Evolutionary conservation across 2,888 invertebrate genomes (phyloP), one percentile per base, ranked within the genome.

Genomic region (Syrphus vitripennis): DNA sequence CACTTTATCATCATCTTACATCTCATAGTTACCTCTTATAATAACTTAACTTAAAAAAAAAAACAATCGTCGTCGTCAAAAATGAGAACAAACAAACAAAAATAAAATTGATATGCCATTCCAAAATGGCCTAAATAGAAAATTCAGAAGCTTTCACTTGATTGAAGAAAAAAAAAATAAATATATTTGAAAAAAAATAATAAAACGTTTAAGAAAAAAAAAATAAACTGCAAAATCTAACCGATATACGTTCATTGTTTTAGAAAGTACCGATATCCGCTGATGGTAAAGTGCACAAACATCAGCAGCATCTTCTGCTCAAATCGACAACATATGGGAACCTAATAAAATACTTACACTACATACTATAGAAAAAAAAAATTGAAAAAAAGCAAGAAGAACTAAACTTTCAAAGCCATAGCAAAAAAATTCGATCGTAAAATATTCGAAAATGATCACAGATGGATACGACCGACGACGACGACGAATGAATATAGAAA

Each of bases 111-210:
- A 50, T 50, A 50, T 67, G 34, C 71, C 84, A 80, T 84, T 84
- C 76, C 59, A 80, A 84, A 76, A 69, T 84, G 81, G 29, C 81
- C 84, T 67, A 81, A 84, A 84, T 84, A 80, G 59, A 50, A 67
- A 84, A 80, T 80, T 72, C 84, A 84, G 76, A 72, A 84, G 84
- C 84, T 84, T 84, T 81, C 84, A 84, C 84, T 84, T 67, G 83
- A 72, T 80, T 67, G 53, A 53, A 59, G 72, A 63, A 50, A 48
- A 19, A 48, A 21, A 48, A 2, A 29, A 29, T 6, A 29, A 29
- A 3, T 4, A 29, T 4, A 29, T n/a, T n/a, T n/a, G 6, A 34
- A 34, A 34, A 10, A 34, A 34, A 34, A 6, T 29, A 55, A n/a
- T n/a, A n/a, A n/a, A n/a, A 69, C 53, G 67, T 70, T 70, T 40